Percentiles rank a stretch among this genome's conserved stretches.
phyloP scores from a whole-genome alignment of 1,140 invertebrate species.

The Caenorhabditis briggsae region DNA sequence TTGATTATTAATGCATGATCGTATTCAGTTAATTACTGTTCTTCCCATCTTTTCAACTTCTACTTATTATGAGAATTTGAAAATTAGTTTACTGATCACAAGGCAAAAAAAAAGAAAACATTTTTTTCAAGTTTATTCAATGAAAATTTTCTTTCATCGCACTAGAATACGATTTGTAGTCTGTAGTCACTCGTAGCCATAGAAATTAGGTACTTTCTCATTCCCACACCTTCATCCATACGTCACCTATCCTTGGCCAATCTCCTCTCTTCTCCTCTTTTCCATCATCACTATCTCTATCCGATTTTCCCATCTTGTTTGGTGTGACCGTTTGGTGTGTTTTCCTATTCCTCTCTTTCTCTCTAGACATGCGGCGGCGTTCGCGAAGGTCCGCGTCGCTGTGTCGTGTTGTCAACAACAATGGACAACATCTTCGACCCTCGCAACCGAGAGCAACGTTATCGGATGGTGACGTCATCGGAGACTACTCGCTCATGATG shows the following conservation, averaged over 20 bases:
- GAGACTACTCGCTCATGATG: conserved; percentile 75
- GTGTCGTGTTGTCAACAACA: conserved; percentile 55
- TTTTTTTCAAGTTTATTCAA: no score
- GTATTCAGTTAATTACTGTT: background rate
- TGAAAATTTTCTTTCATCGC: no score
- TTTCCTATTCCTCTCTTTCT: background rate
- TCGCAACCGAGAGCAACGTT: conserved; percentile 62
- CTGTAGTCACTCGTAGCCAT: no score
- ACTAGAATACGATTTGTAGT: no score
- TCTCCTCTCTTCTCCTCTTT: background rate
- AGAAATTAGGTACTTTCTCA: background rate
- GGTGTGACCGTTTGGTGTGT: conserved; percentile 46
- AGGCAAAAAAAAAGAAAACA: no score
- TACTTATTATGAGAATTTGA: no score
- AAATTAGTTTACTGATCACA: no score
- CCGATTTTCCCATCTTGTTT: conserved; percentile 26
- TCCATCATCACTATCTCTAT: background rate
- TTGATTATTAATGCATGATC: background rate
- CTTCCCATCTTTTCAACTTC: background rate
- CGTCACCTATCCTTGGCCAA: background rate
- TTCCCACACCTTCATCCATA: background rate
- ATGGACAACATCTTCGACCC: conserved; percentile 23
- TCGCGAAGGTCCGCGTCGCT: conserved; percentile 51
- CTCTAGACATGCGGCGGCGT: conserved; percentile 57
- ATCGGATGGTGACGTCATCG: conserved; percentile 69